phyloP scores from a whole-genome alignment of 2,113 vertebrate genomes.

The Entosphenus tridentatus region DNA sequence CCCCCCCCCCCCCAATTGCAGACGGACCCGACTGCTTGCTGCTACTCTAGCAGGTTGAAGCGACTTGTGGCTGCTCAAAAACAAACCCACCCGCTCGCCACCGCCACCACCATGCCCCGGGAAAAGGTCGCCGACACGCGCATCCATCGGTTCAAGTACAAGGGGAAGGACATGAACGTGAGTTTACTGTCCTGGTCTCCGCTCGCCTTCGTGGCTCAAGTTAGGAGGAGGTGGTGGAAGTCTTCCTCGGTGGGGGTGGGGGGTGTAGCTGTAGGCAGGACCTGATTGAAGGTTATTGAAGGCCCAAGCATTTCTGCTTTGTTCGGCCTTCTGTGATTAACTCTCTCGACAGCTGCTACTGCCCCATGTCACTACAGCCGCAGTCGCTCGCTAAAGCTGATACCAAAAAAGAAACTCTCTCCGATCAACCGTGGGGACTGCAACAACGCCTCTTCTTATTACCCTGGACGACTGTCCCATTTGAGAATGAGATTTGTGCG shows the following conservation, averaged over 20 bases:
- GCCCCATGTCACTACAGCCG: no score
- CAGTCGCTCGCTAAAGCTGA: no score
- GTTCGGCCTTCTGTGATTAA: no score
- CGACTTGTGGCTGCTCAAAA: no score
- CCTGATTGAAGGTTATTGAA: not conserved
- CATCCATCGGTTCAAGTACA: slow-evolving; percentile 68
- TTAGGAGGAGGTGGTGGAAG: not conserved
- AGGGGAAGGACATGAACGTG: slow-evolving; percentile 49
- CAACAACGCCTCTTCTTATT: no score
- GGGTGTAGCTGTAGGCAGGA: not conserved
- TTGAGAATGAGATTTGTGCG: no score
- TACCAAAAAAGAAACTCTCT: no score
- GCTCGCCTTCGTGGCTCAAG: rapidly evolving
- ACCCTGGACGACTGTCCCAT: no score
- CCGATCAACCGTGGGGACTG: no score
- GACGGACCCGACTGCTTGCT: not conserved
- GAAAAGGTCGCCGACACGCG: slow-evolving; percentile 32
- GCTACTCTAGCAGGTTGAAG: not conserved
- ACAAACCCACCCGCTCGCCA: no score
- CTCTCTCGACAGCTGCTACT: no score
- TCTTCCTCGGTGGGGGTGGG: not conserved
- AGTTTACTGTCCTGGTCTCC: slow-evolving; percentile 12
- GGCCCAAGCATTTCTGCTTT: no score
- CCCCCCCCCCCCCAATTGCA: not conserved
- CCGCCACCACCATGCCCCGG: slow-evolving; percentile 20